Conservation (phyloP, 2,113 vertebrate genomes). For the Nettapus auritus region DNA sequence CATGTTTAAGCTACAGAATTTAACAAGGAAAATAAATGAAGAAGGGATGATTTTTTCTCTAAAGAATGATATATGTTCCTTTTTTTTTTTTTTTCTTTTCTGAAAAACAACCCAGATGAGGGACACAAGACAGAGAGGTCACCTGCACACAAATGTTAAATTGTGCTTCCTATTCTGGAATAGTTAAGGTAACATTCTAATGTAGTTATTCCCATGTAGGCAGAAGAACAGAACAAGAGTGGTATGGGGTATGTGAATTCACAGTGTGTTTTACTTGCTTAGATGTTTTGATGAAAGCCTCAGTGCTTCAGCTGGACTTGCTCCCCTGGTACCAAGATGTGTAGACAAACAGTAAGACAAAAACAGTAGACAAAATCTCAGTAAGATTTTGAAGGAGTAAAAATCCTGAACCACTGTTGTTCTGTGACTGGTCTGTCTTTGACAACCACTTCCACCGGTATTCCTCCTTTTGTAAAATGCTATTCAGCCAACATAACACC, state of each 20-base stretch:
- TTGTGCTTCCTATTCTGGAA: background rate
- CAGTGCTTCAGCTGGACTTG: background rate
- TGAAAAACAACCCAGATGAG: background rate
- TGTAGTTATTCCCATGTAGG: background rate
- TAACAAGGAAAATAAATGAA: background rate
- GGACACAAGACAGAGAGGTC: background rate
- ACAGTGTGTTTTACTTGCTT: background rate
- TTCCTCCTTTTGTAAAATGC: background rate
- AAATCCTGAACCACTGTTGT: background rate
- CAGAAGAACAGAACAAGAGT: background rate
- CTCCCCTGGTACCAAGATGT: background rate
- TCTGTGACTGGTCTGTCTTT: background rate
- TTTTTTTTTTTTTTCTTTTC: background rate
- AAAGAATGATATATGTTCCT: background rate
- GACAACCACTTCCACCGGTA: background rate
- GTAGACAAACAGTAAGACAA: background rate
- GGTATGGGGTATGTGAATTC: background rate
- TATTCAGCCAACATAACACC: background rate
- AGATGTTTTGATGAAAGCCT: background rate
- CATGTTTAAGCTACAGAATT: background rate
- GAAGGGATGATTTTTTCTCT: background rate
- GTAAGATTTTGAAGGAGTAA: background rate
- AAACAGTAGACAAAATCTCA: background rate
- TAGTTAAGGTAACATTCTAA: background rate
- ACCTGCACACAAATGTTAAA: background rate